Conservation (phyloP, 2,113 vertebrate species). For the Prinia subflava region DNA sequence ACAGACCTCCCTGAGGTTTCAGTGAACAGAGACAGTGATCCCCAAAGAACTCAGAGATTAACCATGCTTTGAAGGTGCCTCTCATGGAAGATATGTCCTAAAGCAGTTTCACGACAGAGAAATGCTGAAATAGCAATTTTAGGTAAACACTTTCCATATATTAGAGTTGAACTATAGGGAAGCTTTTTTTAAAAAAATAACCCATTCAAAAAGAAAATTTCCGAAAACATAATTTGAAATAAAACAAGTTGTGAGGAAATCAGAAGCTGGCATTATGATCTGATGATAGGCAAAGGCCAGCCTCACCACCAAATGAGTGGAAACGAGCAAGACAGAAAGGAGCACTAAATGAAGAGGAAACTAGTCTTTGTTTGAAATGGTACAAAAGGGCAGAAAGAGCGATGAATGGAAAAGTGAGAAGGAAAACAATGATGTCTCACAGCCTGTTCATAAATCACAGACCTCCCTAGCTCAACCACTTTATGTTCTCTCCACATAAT, state of each 20-base stretch:
- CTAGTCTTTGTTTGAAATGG: not conserved
- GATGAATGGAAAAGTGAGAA: not conserved
- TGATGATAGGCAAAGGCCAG: not conserved
- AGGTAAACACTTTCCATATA: not conserved
- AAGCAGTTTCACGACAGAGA: not conserved
- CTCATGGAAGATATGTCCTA: not conserved
- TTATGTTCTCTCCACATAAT: not conserved
- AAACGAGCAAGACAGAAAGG: not conserved
- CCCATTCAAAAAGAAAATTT: not conserved
- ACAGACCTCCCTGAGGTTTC: not conserved
- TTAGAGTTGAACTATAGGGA: not conserved
- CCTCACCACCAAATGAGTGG: not conserved
- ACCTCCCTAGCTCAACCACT: not conserved
- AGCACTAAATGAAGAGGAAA: not conserved
- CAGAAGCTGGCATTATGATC: not conserved
- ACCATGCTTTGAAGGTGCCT: not conserved
- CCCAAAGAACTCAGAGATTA: not conserved
- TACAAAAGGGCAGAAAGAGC: not conserved
- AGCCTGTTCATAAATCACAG: not conserved
- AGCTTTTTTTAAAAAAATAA: not conserved
- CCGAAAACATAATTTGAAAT: not conserved
- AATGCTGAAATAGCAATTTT: not conserved
- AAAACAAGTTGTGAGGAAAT: not conserved
- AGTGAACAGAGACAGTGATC: not conserved
- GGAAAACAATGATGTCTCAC: not conserved